These are phyloP conservation scores for Drosophila kepulauana DNA, from an alignment of 1,140 invertebrate species.

Conservation along the genomic window DNA sequence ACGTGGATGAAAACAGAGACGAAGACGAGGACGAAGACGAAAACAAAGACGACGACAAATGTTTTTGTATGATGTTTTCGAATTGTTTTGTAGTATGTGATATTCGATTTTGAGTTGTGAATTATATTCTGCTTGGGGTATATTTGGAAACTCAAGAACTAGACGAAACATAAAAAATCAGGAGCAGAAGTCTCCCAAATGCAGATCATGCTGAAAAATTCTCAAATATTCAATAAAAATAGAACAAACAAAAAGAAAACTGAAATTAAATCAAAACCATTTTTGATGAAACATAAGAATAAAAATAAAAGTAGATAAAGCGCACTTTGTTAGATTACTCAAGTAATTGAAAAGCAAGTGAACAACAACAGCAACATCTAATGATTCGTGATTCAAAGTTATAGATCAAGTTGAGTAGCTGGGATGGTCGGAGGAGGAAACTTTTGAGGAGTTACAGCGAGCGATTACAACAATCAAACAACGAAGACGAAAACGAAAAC, in stretches of 20 bases:
- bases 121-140: slow-evolving; percentile 38
- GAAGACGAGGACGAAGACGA: slow-evolving; percentile 1
- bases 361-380: slow-evolving; percentile 43
- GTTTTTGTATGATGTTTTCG: slow-evolving; percentile 14
- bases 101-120: slow-evolving; percentile 23
- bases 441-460: slow-evolving; percentile 41
- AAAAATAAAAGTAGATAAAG: slow-evolving; percentile 15
- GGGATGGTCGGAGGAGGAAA: slow-evolving; percentile 1
- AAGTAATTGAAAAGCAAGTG: slow-evolving; percentile 14
- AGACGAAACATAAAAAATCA: slow-evolving; percentile 37
- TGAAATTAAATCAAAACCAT: background rate
- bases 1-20: slow-evolving; percentile 2
- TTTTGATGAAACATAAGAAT: background rate
- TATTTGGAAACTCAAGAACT: slow-evolving; percentile 29
- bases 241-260: background rate
- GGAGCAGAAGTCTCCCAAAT: slow-evolving; percentile 20
- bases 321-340: slow-evolving; percentile 19
- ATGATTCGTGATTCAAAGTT: slow-evolving; percentile 3
- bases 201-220: slow-evolving; percentile 33
- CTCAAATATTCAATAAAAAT: slow-evolving; percentile 17
- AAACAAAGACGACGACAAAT: slow-evolving; percentile 15
- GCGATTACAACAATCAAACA: slow-evolving; percentile 62
- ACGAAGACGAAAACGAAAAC: slow-evolving; percentile 4
- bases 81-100: slow-evolving; percentile 7
- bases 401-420: slow-evolving; percentile 11